Base-by-base conservation (phyloP, 2,797 vertebrate genomes). In the Spinibarbus caldwelli region DNA sequence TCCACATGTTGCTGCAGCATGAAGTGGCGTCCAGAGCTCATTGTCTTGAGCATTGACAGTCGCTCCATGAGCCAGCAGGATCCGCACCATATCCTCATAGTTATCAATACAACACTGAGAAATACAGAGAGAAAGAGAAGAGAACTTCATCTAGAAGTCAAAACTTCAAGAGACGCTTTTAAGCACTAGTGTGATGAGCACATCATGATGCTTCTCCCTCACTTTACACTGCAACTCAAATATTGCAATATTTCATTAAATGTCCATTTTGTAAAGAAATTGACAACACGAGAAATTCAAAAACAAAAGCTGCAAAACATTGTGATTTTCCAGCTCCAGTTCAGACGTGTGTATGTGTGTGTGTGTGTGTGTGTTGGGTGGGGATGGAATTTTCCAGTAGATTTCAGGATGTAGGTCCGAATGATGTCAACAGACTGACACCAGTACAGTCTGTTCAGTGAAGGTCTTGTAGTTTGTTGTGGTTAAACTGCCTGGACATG, bases 71-170 rank as follows among this genome's bases (percentile, higher is more conserved):
- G 91, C 95, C 86, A 99, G 93, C 57, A 99, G 94, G 88, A 99
- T 94, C 93, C 96, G 97, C 86, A 99, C 98, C 88, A 99, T 97
- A 87, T 98, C 98, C 91, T 99, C 97, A 49, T 97, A 99, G 95
- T 99, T 99, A 94, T 99, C 98, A 70, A 99, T 99, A 87, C 98
- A 99, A 94, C 98, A 99, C 98, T 99, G 29, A 80, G 0, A 54
- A 10, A 14, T 14, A 14, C 2, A 49, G n/a, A n/a, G n/a, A n/a
- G 9, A 26, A 26, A 54, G 38, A 57, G 6, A 57, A 10, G 38
- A 77, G 49, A 19, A 36, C 2, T 36, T 67, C n/a, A 59, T 2
- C 57, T 26, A 34, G 14, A 4, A 66, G 12, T 34, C 62, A 66
- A 29, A 64, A 57, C 54, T n/a, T 64, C 19, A 38, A 23, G 8